phyloP scores from a whole-genome alignment of 2,888 invertebrate genomes.

The Leucozona laternaria region DNA sequence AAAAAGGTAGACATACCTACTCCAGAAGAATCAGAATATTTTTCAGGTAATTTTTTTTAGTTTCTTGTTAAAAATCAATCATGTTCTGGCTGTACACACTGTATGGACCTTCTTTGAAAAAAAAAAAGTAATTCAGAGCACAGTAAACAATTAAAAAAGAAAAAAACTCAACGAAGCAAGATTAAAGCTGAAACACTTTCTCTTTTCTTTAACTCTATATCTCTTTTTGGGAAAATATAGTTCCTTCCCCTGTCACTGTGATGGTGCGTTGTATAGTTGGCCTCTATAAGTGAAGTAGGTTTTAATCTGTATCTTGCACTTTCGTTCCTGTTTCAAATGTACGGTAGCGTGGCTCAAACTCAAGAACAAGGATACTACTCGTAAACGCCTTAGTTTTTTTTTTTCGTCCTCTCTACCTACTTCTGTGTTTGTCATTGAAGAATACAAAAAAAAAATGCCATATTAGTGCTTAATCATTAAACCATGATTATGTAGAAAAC shows the following conservation, averaged over 20 bases:
- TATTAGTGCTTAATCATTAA: constrained; percentile 68
- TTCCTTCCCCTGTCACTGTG: background rate
- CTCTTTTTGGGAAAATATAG: background rate
- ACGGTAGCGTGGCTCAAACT: background rate
- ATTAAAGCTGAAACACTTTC: constrained; percentile 23
- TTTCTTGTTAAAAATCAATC: background rate
- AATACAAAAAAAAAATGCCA: constrained; percentile 23
- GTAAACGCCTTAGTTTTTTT: constrained; percentile 25
- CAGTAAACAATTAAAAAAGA: background rate
- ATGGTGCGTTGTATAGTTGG: background rate
- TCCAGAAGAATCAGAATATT: too few relatives aligned
- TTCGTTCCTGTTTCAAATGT: constrained; percentile 5
- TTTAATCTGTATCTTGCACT: constrained; percentile 10
- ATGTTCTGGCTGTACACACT: constrained; percentile 25
- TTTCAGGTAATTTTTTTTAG: too few relatives aligned
- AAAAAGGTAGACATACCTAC: too few relatives aligned
- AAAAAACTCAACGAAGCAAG: background rate
- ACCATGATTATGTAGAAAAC: constrained; percentile 69
- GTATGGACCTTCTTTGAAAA: background rate
- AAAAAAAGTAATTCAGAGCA: background rate
- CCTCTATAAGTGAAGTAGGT: constrained; percentile 36
- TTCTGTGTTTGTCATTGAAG: constrained; percentile 14
- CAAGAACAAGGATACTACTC: constrained; percentile 33
- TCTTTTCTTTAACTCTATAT: background rate
- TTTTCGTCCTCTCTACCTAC: constrained; percentile 8